A percentile compares a stretch with the other conserved stretches of the same genome.
Conservation (phyloP, 2,888 invertebrate genomes). For the Caenorhabditis panamensis region DNA sequence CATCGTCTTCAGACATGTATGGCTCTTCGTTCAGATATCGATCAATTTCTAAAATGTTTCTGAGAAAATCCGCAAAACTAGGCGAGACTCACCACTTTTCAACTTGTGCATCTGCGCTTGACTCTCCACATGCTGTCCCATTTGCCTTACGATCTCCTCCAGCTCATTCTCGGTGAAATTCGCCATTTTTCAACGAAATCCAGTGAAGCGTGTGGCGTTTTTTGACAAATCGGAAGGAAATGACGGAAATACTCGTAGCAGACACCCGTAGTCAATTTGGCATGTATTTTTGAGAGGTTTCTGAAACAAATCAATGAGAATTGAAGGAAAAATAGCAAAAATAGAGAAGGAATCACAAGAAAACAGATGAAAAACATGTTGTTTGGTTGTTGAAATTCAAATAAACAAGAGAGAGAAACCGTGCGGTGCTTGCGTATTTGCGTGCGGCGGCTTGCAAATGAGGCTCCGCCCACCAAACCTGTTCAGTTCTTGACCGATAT, state of each 20-base stretch:
- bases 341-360: neutral
- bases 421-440: slow-evolving; percentile 17
- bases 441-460: slow-evolving; percentile 12
- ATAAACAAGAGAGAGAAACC: slow-evolving; percentile 1
- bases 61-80: neutral
- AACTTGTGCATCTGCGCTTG: slow-evolving; percentile 22
- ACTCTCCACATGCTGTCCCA: slow-evolving; percentile 45
- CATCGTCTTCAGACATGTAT: slow-evolving; percentile 17
- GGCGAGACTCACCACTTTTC: slow-evolving; percentile 27
- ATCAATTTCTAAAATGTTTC: slow-evolving; percentile 39
- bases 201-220: slow-evolving; percentile 8
- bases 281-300: slow-evolving; percentile 13
- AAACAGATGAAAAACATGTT: neutral
- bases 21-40: slow-evolving; percentile 27
- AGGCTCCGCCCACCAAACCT: slow-evolving; percentile 20
- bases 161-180: slow-evolving; percentile 49
- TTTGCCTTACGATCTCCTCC: slow-evolving; percentile 46
- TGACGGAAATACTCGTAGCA: slow-evolving; percentile 17
- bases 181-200: slow-evolving; percentile 28
- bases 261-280: slow-evolving; percentile 19
- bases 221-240: slow-evolving; percentile 15
- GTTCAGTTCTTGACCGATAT: too few species aligned
- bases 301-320: neutral
- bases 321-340: slow-evolving; percentile 11
- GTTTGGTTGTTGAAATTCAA: slow-evolving; percentile 3